A percentile compares a stretch with the other conserved stretches of the same genome.
Conservation (phyloP, 2,888 invertebrate species). For the Aethes cnicana region DNA sequence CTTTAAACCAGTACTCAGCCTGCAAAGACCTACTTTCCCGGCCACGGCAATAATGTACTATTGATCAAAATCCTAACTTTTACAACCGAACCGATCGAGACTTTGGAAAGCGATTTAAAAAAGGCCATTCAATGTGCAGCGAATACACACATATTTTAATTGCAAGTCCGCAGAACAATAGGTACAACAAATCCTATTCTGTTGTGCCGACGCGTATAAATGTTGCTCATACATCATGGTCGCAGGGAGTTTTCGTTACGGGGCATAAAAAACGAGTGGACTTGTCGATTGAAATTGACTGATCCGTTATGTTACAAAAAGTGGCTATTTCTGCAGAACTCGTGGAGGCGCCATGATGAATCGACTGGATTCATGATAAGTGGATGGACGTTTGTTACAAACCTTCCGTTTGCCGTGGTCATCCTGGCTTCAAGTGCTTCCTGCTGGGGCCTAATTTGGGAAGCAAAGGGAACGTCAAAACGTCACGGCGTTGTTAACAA, state of each 20-base stretch:
- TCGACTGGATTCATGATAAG: conserved; percentile 20
- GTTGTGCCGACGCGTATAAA: conserved; percentile 31
- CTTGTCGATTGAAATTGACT: conserved; percentile 42
- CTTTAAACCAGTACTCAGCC: no score
- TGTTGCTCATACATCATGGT: conserved; percentile 31
- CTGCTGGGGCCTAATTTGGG: neutral
- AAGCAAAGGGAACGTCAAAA: no score
- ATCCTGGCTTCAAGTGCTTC: neutral
- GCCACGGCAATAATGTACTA: no score
- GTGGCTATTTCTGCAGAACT: conserved; percentile 38
- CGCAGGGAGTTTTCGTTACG: conserved; percentile 33
- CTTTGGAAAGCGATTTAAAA: no score
- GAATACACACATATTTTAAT: no score
- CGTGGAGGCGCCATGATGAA: conserved; percentile 20
- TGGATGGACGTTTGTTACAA: conserved; percentile 19
- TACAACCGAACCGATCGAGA: no score
- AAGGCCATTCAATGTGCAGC: conserved; percentile 1
- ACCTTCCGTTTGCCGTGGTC: conserved; percentile 1
- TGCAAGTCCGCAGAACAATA: conserved; percentile 12
- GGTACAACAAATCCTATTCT: conserved; percentile 23
- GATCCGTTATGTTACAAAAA: conserved; percentile 50
- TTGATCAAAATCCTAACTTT: no score
- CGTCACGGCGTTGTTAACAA: no score
- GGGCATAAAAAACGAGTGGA: conserved; percentile 35
- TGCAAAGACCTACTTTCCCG: no score